Conservation (phyloP, 1,140 invertebrate genomes). For the Atopsyche davidsoni region DNA sequence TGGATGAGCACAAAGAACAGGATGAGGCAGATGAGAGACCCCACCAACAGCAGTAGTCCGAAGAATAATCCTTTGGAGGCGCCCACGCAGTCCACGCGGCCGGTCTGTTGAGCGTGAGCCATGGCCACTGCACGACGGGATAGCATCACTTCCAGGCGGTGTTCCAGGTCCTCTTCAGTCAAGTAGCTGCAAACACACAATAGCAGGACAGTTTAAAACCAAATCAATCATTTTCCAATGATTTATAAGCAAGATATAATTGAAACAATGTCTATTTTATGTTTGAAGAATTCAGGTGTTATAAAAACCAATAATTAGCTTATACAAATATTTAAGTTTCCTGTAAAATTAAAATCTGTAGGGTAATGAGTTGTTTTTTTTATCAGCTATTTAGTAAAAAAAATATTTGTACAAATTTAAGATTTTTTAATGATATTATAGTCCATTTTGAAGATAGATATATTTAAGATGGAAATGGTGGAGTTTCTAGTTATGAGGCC, state of each 20-base stretch:
- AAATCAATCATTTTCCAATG: neutral
- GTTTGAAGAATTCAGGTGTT: too few species aligned
- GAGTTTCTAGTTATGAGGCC: too few species aligned
- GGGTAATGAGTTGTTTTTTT: too few species aligned
- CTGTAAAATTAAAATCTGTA: too few species aligned
- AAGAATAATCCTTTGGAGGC: slow-evolving; percentile 92
- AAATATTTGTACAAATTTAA: too few species aligned
- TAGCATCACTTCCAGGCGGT: slow-evolving; percentile 75
- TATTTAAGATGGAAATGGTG: too few species aligned
- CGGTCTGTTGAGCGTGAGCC: slow-evolving; percentile 69
- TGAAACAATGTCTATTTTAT: neutral
- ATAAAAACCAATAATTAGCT: too few species aligned
- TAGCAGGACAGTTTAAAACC: too few species aligned
- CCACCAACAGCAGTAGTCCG: slow-evolving; percentile 81
- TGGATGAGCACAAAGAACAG: slow-evolving; percentile 90
- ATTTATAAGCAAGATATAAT: neutral
- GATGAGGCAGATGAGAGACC: slow-evolving; percentile 87
- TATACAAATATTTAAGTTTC: too few species aligned
- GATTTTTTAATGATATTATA: too few species aligned
- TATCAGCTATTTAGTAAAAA: too few species aligned
- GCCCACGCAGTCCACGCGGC: slow-evolving; percentile 84
- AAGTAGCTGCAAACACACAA: slow-evolving; percentile 61
- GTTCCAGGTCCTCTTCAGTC: slow-evolving; percentile 78
- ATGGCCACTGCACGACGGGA: slow-evolving; percentile 74
- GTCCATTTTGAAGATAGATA: too few species aligned